These are phyloP conservation scores for Ditula angustiorana DNA, from an alignment of 2,888 invertebrate genomes.

Conservation along the genomic window DNA sequence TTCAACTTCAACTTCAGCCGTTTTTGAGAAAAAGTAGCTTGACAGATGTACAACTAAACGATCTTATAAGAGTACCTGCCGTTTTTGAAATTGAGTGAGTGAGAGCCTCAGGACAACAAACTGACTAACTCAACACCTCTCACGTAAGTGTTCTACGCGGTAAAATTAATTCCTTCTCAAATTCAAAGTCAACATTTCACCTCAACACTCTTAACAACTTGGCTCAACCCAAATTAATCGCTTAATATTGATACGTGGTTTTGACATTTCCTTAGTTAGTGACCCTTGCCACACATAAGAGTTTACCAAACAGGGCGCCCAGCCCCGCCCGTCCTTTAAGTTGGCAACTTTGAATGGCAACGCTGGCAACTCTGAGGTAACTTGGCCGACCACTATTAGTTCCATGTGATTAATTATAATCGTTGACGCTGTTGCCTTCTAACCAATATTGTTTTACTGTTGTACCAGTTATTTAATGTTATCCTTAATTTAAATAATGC, in stretches of 20 bases:
- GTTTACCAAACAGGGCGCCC: constrained; percentile 36
- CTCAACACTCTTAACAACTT: constrained; percentile 57
- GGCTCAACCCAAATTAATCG: constrained; percentile 68
- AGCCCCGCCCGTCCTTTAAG: constrained; percentile 55
- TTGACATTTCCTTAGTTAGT: constrained; percentile 75
- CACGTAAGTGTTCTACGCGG: too few species aligned
- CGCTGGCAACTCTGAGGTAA: constrained; percentile 49
- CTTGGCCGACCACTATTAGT: constrained; percentile 48
- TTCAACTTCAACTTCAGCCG: too few species aligned
- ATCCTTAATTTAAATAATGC: background rate
- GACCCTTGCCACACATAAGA: constrained; percentile 56
- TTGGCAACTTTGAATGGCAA: constrained; percentile 63
- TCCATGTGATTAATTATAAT: constrained; percentile 54
- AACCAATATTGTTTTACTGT: background rate
- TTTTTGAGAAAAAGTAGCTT: too few species aligned
- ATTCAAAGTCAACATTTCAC: constrained; percentile 64
- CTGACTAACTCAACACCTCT: too few species aligned
- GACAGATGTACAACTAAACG: too few species aligned
- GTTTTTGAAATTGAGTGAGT: too few species aligned
- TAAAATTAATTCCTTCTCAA: constrained; percentile 16
- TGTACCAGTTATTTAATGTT: too few species aligned
- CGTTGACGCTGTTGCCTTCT: background rate
- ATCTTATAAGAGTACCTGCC: too few species aligned
- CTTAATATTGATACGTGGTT: constrained; percentile 79
- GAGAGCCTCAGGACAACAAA: too few species aligned